Evolutionary conservation across 1,140 invertebrate species (phyloP).

Genomic region (Drosophila pruinosa): DNA sequence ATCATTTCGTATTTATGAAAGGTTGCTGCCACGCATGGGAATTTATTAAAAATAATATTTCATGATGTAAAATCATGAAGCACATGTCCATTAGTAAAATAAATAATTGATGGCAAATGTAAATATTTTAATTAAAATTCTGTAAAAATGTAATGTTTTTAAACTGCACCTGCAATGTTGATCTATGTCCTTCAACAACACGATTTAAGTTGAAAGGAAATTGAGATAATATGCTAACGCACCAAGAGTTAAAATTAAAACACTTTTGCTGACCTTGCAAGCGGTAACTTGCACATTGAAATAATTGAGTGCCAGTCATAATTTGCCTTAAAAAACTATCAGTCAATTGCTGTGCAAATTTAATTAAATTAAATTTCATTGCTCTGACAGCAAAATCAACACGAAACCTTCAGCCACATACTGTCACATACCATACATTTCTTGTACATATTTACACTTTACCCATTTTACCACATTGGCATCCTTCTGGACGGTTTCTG

Average conservation of each 20-base stretch:
- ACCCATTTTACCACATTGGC: constrained; percentile 15
- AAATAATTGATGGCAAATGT: too few species aligned
- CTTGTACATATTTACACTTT: background rate
- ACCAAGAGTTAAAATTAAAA: background rate
- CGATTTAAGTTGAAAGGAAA: background rate
- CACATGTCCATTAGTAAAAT: background rate
- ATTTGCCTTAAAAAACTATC: background rate
- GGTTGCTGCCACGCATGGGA: background rate
- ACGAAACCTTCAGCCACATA: constrained; percentile 13
- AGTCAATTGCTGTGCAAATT: constrained; percentile 26
- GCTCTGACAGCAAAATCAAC: constrained; percentile 36
- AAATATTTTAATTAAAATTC: too few species aligned
- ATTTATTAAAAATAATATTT: background rate
- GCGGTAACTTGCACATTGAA: background rate
- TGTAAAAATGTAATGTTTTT: too few species aligned
- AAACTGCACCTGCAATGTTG: too few species aligned
- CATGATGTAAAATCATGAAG: background rate
- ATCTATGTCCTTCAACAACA: too few species aligned
- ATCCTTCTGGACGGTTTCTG: constrained; percentile 22
- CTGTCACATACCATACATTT: background rate
- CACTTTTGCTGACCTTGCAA: background rate
- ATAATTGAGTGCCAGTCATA: background rate
- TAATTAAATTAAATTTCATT: constrained; percentile 57
- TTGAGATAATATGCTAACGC: background rate
- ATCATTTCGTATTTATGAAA: background rate